phyloP scores from a whole-genome alignment of 2,888 invertebrate genomes.

The Macrophya annulata region DNA sequence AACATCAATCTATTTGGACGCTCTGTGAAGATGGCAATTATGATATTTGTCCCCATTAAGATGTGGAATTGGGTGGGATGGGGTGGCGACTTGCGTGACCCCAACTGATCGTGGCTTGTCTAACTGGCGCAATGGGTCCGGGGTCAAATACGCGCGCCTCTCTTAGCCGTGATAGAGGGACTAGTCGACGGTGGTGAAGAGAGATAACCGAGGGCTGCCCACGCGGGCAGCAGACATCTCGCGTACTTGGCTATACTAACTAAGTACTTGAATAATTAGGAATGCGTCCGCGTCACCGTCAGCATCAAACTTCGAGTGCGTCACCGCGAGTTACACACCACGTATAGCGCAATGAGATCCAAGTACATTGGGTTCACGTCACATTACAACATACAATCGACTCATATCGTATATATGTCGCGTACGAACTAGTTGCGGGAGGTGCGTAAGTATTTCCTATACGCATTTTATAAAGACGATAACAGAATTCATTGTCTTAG shows the following conservation, averaged over 20 bases:
- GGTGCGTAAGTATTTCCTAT: conserved; percentile 4
- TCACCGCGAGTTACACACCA: conserved; percentile 12
- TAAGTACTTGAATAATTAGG: conserved; percentile 55
- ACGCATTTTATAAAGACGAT: neutral
- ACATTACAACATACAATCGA: neutral
- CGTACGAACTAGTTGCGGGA: conserved; percentile 2
- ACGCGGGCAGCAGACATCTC: conserved; percentile 1
- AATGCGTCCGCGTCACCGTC: conserved; percentile 56
- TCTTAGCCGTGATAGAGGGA: conserved; percentile 55
- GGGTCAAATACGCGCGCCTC: conserved; percentile 76
- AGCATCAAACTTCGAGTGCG: conserved; percentile 26
- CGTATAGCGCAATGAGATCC: neutral
- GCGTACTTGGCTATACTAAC: conserved; percentile 34
- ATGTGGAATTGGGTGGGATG: conserved; percentile 77
- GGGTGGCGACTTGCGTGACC: conserved; percentile 78
- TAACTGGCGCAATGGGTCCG: conserved; percentile 76
- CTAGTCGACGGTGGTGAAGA: neutral
- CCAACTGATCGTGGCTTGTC: conserved; percentile 74
- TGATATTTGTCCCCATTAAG: conserved; percentile 79
- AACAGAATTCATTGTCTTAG: neutral
- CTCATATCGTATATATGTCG: conserved; percentile 2
- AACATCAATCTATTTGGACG: conserved; percentile 76
- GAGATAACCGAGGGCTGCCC: conserved; percentile 24
- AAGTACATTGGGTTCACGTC: neutral
- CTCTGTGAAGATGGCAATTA: conserved; percentile 76